A percentile compares a stretch with the other conserved stretches of the same genome.
Conservation (phyloP, 2,113 vertebrate genomes). For the Silurus glanis region DNA sequence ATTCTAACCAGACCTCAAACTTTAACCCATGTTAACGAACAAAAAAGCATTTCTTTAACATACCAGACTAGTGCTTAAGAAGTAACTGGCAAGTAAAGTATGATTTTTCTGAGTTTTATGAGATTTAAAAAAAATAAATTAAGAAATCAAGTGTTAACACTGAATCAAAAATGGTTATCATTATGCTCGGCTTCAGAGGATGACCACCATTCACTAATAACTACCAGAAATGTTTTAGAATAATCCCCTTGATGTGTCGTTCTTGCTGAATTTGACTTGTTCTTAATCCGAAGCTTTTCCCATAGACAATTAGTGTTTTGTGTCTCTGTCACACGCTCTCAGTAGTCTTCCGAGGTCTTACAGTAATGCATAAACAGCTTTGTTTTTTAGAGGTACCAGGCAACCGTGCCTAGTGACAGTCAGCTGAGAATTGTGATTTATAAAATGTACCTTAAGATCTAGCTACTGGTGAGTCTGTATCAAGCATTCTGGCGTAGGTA, state of each 20-base stretch:
- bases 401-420: conserved; percentile 43
- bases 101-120: background rate
- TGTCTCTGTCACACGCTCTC: conserved; percentile 22
- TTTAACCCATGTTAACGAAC: background rate
- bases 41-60: background rate
- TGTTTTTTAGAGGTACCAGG: conserved; percentile 42
- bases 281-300: conserved; percentile 7
- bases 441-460: conserved; percentile 18
- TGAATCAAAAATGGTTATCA: background rate
- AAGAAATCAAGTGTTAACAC: background rate
- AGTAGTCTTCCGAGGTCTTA: conserved; percentile 36
- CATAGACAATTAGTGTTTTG: conserved; percentile 26
- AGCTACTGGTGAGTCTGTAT: background rate
- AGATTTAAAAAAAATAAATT: too few relatives aligned
- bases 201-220: background rate
- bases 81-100: background rate
- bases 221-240: background rate
- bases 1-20: background rate
- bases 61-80: background rate
- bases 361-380: conserved; percentile 46
- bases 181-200: background rate
- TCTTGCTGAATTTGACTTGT: background rate
- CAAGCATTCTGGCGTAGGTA: background rate
- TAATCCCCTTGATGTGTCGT: background rate
- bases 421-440: conserved; percentile 43